A percentile compares a stretch with the other conserved stretches of the same genome.
phyloP scores from a whole-genome alignment of 1,140 invertebrate genomes.

The Euura lappo region DNA sequence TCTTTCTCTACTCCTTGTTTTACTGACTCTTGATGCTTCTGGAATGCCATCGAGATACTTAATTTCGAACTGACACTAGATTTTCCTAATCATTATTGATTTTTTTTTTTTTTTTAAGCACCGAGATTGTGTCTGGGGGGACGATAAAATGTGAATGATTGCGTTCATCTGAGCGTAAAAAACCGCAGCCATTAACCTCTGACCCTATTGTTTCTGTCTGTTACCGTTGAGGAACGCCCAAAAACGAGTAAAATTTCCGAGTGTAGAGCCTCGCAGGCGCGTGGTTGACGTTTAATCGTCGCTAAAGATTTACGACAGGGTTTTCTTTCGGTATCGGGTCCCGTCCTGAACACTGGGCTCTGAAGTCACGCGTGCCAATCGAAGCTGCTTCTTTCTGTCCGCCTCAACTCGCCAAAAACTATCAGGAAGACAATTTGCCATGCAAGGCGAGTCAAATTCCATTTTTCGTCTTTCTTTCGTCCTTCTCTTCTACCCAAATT shows the following conservation, averaged over 20 bases:
- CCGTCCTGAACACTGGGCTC: too few relatives aligned
- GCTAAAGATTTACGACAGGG: not conserved
- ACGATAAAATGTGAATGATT: not conserved
- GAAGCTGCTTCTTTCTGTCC: not conserved
- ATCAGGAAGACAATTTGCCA: too few relatives aligned
- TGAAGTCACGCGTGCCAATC: too few relatives aligned
- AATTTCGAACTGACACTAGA: not conserved
- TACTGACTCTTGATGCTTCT: too few relatives aligned
- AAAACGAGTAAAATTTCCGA: not conserved
- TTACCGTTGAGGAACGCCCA: not conserved
- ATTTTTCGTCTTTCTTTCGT: not conserved
- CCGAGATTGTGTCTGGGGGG: too few relatives aligned
- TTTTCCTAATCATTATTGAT: not conserved
- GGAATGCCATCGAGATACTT: not conserved
- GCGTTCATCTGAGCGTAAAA: not conserved
- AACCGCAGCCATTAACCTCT: not conserved
- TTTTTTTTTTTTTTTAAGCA: too few relatives aligned
- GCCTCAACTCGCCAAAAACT: not conserved
- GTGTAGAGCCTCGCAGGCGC: not conserved
- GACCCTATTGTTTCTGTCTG: conserved; percentile 1
- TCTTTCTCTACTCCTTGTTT: too few relatives aligned
- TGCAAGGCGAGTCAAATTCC: not conserved
- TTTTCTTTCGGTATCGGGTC: too few relatives aligned
- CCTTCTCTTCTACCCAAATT: not conserved
- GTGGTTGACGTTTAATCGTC: conserved; percentile 8